A percentile compares a stretch with the other conserved stretches of the same genome.
These are phyloP conservation scores for Zoanthus solanderi DNA, from an alignment of 92 coral and sea anemone species.

Conservation along the genomic window DNA sequence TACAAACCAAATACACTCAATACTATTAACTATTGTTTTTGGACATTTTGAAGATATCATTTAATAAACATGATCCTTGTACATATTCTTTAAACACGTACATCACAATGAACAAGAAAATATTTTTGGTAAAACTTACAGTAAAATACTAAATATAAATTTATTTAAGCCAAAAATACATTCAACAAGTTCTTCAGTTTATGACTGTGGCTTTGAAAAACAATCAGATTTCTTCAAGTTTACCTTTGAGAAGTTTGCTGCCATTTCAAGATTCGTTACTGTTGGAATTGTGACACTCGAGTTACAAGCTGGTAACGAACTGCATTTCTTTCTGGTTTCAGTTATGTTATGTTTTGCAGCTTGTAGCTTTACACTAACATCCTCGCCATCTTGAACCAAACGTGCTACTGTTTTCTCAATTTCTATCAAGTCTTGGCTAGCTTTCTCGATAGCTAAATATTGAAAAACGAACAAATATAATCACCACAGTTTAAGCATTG, in stretches of 20 bases:
- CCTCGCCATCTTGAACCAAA: constrained; percentile 22
- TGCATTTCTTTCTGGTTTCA: background rate
- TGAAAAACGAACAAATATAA: background rate
- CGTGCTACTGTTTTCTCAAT: background rate
- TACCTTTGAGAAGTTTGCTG: constrained; percentile 40
- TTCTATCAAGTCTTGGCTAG: background rate
- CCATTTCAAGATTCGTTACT: background rate
- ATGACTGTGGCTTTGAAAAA: no score
- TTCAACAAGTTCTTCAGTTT: background rate
- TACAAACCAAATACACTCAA: no score
- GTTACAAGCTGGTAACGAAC: background rate
- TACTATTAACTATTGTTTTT: background rate
- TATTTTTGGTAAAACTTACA: background rate
- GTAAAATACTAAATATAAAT: background rate
- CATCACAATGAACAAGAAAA: no score
- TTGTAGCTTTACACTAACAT: background rate
- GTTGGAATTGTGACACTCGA: constrained; percentile 27
- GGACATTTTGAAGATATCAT: background rate
- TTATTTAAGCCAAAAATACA: background rate
- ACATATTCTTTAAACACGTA: no score
- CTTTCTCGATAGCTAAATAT: constrained; percentile 21
- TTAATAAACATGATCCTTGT: background rate
- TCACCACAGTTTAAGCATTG: background rate
- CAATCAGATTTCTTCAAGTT: background rate
- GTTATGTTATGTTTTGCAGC: background rate